Evolutionary conservation across 1,140 invertebrate species (phyloP).

Genomic region (Kradibia gibbosae): DNA sequence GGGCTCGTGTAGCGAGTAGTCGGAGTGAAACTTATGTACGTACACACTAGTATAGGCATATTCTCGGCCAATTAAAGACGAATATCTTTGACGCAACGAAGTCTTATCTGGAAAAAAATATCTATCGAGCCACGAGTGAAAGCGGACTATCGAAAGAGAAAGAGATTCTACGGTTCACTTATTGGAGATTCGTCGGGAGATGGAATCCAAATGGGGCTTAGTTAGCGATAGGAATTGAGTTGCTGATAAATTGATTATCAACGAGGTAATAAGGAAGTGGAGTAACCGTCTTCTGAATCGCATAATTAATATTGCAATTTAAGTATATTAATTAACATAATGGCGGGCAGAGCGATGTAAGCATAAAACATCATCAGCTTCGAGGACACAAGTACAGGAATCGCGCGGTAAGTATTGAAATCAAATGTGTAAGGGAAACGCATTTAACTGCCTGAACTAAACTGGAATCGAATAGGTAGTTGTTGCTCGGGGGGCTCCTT

Average conservation of each 20-base stretch:
- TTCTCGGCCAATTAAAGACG: constrained; percentile 40
- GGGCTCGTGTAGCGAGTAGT: not conserved
- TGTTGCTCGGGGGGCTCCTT: not conserved
- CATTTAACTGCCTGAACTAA: not conserved
- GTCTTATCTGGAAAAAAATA: constrained; percentile 35
- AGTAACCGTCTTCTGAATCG: not conserved
- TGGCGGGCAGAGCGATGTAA: not conserved
- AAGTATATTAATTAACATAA: not conserved
- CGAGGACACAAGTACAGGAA: not conserved
- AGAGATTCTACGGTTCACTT: constrained; percentile 14
- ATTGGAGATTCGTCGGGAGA: not conserved
- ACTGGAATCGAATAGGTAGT: not conserved
- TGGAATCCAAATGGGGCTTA: not conserved
- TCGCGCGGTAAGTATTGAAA: not conserved
- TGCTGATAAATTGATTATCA: not conserved
- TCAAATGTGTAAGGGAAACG: not conserved
- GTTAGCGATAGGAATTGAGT: not conserved
- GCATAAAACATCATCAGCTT: not conserved
- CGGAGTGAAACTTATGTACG: not conserved
- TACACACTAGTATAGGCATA: not conserved
- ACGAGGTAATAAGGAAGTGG: not conserved
- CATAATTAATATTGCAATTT: not conserved
- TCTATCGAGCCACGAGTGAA: constrained; percentile 24
- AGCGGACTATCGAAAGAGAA: constrained; percentile 34
- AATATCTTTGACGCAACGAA: constrained; percentile 20